Conservation (phyloP, 1,140 invertebrate species). For the Colletes gigas region DNA sequence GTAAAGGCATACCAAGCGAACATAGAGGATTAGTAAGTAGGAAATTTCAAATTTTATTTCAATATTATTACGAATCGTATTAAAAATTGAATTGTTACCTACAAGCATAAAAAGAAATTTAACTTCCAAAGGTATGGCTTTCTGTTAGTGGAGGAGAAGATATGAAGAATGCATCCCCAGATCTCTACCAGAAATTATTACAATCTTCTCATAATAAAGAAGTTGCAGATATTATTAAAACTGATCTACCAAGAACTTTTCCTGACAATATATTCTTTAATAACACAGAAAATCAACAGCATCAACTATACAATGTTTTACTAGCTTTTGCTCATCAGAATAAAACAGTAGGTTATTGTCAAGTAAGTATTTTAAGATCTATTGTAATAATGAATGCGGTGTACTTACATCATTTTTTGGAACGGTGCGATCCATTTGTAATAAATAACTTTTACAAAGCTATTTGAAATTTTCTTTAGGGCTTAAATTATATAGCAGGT, state of each 20-base stretch:
- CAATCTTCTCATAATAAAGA: conserved; percentile 85
- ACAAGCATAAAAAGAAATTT: conserved; percentile 24
- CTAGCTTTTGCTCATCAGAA: conserved; percentile 95
- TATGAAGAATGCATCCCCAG: conserved; percentile 84
- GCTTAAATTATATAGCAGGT: conserved; percentile 95
- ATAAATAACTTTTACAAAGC: conserved; percentile 14
- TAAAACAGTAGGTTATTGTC: conserved; percentile 93
- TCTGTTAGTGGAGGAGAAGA: conserved; percentile 89
- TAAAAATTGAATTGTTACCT: conserved; percentile 1
- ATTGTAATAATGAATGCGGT: neutral
- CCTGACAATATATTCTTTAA: conserved; percentile 97
- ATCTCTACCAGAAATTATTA: conserved; percentile 87
- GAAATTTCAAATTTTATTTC: neutral
- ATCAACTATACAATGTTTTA: conserved; percentile 91
- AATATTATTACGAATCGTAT: neutral
- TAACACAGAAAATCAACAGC: conserved; percentile 86
- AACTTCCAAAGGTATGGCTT: conserved; percentile 87
- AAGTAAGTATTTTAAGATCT: conserved; percentile 80
- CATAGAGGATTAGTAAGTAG: conserved; percentile 83
- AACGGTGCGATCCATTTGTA: neutral
- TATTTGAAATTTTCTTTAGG: conserved; percentile 79
- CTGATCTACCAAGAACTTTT: conserved; percentile 94
- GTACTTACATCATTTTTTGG: neutral
- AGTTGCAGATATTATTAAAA: conserved; percentile 90
- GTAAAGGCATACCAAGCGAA: conserved; percentile 92